Evolutionary conservation across 2,113 vertebrate species (phyloP).

Genomic region (Lucifuga dentata): DNA sequence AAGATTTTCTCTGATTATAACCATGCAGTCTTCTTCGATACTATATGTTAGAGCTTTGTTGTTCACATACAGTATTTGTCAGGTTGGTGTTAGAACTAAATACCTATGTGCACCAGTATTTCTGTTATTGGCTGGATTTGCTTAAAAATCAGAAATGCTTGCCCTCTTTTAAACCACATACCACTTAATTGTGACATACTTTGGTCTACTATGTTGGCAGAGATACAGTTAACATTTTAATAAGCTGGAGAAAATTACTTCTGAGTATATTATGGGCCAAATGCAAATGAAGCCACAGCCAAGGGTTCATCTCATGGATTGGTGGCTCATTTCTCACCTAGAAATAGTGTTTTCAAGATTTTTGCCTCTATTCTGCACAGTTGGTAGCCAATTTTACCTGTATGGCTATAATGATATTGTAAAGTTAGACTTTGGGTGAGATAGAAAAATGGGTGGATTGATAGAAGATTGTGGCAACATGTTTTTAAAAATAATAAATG

Average conservation of each 20-base stretch:
- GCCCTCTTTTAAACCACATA: not conserved
- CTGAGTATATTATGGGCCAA: not conserved
- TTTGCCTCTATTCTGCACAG: not conserved
- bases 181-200: not conserved
- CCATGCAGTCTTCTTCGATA: constrained; percentile 1
- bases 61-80: not conserved
- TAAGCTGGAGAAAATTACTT: not conserved
- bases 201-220: not conserved
- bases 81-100: constrained; percentile 1
- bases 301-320: not conserved
- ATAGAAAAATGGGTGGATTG: constrained; percentile 1
- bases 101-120: not conserved
- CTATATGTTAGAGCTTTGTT: constrained; percentile 15
- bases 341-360: not conserved
- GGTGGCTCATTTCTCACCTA: not conserved
- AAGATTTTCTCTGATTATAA: constrained; percentile 26
- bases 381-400: constrained; percentile 2
- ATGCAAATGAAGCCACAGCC: not conserved
- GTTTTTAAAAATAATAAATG: not conserved
- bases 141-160: not conserved
- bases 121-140: constrained; percentile 1
- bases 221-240: not conserved
- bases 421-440: not conserved
- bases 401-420: not conserved
- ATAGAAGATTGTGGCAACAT: not conserved